These are phyloP conservation scores for Nasonia vitripennis DNA, from an alignment of 1,140 invertebrate genomes.

Conservation along the genomic window DNA sequence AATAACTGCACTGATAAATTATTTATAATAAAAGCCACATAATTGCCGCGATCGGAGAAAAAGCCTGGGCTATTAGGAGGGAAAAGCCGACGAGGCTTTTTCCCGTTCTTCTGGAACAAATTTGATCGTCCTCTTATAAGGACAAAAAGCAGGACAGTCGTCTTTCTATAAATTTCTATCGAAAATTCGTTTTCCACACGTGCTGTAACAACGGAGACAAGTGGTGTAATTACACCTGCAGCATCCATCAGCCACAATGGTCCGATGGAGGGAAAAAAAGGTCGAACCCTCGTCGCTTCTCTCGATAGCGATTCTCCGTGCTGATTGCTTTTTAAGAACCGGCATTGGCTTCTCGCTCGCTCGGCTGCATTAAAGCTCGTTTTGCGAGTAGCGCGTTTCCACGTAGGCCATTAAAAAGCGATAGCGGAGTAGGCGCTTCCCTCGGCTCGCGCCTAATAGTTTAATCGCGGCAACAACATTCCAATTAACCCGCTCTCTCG, in stretches of 20 bases:
- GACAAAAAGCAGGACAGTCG: no score
- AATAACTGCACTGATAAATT: conserved; percentile 25
- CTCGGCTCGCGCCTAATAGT: conserved; percentile 61
- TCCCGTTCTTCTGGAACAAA: not conserved
- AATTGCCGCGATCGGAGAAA: not conserved
- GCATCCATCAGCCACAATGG: not conserved
- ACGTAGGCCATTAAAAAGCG: conserved; percentile 46
- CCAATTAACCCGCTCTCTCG: conserved; percentile 62
- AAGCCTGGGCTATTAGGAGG: no score
- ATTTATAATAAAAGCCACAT: conserved; percentile 27
- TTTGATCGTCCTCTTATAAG: not conserved
- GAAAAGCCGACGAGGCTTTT: not conserved
- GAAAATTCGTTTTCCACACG: not conserved
- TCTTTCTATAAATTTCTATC: no score
- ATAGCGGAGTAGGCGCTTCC: not conserved
- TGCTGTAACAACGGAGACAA: not conserved
- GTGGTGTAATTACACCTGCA: not conserved
- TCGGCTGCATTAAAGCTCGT: conserved; percentile 20
- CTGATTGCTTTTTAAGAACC: conserved; percentile 47
- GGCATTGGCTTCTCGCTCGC: not conserved
- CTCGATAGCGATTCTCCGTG: not conserved
- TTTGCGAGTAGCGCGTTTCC: conserved; percentile 33
- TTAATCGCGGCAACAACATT: conserved; percentile 67
- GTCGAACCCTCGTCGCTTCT: not conserved
- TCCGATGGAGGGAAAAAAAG: not conserved